Evolutionary conservation across 2,797 vertebrate species (phyloP).

Genomic region (Paramormyrops hopkinsi): DNA sequence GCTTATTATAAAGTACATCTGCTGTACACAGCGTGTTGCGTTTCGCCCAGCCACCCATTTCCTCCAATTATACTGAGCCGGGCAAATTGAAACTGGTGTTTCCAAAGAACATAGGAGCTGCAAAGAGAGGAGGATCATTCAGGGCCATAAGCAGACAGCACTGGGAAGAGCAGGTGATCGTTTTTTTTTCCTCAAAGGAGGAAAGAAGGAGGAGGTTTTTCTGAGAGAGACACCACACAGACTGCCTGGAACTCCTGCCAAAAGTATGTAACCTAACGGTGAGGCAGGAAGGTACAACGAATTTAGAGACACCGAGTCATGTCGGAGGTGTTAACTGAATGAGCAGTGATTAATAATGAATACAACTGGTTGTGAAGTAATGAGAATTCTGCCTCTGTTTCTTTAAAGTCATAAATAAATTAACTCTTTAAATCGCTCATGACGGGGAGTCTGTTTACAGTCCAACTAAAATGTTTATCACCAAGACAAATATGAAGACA

Average conservation of each 20-base stretch:
- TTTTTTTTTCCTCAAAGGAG: not conserved
- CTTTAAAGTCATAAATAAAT: conserved; percentile 2
- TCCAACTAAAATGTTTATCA: not conserved
- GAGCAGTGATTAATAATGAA: not conserved
- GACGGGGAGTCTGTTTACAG: not conserved
- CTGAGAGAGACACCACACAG: not conserved
- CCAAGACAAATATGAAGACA: not conserved
- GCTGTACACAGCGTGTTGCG: not conserved
- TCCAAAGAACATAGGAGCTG: not conserved
- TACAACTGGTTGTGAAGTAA: not conserved
- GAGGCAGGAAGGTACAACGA: not conserved
- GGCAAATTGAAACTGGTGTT: not conserved
- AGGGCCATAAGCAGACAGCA: not conserved
- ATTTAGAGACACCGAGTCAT: not conserved
- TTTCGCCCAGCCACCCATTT: not conserved
- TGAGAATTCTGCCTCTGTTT: not conserved
- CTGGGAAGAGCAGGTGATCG: not conserved
- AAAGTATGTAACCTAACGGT: not conserved
- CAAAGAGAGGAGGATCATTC: not conserved
- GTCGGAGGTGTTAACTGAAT: not conserved
- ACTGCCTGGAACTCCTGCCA: not conserved
- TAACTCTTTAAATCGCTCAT: not conserved
- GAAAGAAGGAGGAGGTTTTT: not conserved
- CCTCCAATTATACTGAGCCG: not conserved
- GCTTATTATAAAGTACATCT: not conserved